A percentile compares a stretch with the other conserved stretches of the same genome.
Evolutionary conservation across 2,888 invertebrate genomes (phyloP).

Genomic region (Buathra laborator): DNA sequence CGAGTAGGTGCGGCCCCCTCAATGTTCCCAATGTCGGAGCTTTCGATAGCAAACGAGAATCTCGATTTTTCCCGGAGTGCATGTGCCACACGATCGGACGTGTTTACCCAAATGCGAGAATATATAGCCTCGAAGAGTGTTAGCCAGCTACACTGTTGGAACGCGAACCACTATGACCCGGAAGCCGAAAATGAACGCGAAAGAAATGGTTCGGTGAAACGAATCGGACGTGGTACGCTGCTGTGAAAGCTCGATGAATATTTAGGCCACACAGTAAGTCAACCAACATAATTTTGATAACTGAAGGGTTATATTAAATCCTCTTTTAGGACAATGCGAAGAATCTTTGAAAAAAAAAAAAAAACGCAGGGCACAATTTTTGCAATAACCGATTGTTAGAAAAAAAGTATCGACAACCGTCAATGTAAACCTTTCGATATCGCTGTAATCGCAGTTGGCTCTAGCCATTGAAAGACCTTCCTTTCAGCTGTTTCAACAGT

Average conservation of each 20-base stretch:
- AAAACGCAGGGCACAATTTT: no score
- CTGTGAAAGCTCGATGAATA: slow-evolving; percentile 54
- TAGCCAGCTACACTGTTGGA: slow-evolving; percentile 28
- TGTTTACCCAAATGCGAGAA: slow-evolving; percentile 70
- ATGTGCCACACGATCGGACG: slow-evolving; percentile 63
- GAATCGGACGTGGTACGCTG: slow-evolving; percentile 60
- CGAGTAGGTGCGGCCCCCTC: slow-evolving; percentile 23
- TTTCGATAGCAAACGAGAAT: slow-evolving; percentile 58
- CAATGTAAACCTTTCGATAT: no score
- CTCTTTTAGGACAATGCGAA: not conserved
- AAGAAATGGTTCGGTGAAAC: slow-evolving; percentile 64
- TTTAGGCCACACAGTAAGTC: slow-evolving; percentile 35
- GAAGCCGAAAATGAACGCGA: slow-evolving; percentile 53
- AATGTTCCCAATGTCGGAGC: slow-evolving; percentile 42
- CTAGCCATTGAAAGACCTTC: no score
- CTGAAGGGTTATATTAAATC: not conserved
- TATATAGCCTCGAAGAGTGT: slow-evolving; percentile 50
- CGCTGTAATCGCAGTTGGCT: no score
- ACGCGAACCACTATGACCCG: slow-evolving; percentile 8
- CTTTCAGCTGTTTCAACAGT: no score
- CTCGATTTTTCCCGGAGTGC: slow-evolving; percentile 59
- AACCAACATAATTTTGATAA: slow-evolving; percentile 13
- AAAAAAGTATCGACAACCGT: no score
- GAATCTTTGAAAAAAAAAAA: no score
- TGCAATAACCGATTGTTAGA: no score